Conservation (phyloP, 2,113 vertebrate species). For the Peromyscus maniculatus region DNA sequence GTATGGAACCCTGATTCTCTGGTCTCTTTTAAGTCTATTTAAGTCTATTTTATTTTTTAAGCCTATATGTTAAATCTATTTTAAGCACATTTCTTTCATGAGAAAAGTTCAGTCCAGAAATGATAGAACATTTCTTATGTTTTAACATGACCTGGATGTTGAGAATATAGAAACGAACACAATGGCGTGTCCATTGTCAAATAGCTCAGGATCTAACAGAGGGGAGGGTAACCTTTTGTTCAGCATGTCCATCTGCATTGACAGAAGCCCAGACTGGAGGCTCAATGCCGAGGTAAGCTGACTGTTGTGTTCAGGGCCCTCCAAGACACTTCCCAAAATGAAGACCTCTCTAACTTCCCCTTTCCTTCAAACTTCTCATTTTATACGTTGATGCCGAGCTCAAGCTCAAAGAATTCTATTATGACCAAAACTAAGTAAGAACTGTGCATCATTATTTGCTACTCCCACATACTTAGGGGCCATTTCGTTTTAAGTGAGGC, state of each 20-base stretch:
- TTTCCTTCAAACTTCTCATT: slow-evolving; percentile 71
- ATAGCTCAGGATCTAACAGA: neutral
- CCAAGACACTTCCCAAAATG: neutral
- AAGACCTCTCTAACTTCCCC: slow-evolving; percentile 63
- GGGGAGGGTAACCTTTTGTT: neutral
- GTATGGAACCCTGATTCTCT: neutral
- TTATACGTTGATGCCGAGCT: neutral
- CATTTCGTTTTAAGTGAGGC: neutral
- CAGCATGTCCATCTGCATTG: neutral
- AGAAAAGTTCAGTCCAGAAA: neutral
- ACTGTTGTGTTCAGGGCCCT: neutral
- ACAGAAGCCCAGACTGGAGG: neutral
- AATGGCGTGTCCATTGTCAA: neutral
- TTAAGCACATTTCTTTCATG: neutral
- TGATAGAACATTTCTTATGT: neutral
- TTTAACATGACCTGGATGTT: neutral
- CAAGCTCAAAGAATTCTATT: slow-evolving; percentile 15
- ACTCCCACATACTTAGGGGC: neutral
- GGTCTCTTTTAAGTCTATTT: neutral
- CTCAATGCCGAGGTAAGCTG: neutral
- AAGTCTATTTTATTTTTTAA: neutral
- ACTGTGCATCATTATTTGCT: neutral
- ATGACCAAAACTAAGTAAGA: neutral
- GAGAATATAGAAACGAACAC: neutral
- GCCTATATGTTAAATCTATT: too few species aligned